phyloP scores from a whole-genome alignment of 2,797 vertebrate genomes.

The Pseudochaenichthys georgianus region DNA sequence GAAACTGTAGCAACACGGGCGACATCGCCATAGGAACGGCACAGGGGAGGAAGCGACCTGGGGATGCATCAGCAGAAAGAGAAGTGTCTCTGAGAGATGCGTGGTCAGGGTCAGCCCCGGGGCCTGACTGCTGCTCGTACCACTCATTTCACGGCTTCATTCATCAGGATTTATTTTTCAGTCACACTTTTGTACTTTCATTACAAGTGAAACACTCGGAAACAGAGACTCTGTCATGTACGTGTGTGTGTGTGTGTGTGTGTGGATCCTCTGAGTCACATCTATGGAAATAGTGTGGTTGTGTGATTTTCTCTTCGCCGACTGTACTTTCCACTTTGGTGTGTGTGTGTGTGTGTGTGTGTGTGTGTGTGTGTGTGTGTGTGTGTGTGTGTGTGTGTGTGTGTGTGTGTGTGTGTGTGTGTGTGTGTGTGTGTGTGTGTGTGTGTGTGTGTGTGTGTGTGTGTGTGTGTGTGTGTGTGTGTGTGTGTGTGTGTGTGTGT shows the following conservation, averaged over 20 bases:
- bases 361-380: no score
- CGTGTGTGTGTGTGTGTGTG: no score
- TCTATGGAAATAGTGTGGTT: slow-evolving; percentile 50
- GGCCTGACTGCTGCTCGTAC: background rate
- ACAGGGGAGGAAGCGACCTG: slow-evolving; percentile 57
- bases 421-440: no score
- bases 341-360: slow-evolving; percentile 28
- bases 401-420: no score
- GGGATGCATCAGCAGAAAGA: slow-evolving; percentile 40
- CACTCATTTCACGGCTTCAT: background rate
- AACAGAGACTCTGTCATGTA: slow-evolving; percentile 1
- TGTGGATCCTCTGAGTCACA: slow-evolving; percentile 61
- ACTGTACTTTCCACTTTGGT: slow-evolving; percentile 60
- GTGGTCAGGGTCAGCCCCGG: slow-evolving; percentile 23
- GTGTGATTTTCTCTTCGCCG: slow-evolving; percentile 7
- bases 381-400: no score
- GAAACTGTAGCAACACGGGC: slow-evolving; percentile 62
- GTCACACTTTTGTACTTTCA: background rate
- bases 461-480: no score
- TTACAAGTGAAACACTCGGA: background rate
- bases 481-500: no score
- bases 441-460: no score
- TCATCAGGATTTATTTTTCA: background rate
- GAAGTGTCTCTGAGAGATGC: slow-evolving; percentile 18
- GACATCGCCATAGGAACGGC: slow-evolving; percentile 69